Percentiles rank a stretch among this genome's conserved stretches.
Evolutionary conservation across 2,888 invertebrate species (phyloP).

Genomic region (Abrostola triplasia): DNA sequence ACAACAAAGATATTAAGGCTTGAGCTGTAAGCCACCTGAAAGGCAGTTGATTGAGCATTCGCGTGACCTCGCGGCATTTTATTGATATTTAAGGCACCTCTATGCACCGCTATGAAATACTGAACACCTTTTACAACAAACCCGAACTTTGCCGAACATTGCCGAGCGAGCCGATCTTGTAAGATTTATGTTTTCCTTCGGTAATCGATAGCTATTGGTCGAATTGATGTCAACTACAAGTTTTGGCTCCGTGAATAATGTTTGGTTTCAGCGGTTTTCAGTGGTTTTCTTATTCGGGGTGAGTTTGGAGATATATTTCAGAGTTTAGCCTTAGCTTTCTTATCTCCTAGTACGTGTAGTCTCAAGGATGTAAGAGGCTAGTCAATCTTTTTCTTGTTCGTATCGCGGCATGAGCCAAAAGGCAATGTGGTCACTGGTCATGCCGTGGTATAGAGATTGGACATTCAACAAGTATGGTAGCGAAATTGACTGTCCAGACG

Average conservation of each 20-base stretch:
- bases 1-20: slow-evolving; percentile 53
- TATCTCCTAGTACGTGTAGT: no score
- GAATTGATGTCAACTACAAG: slow-evolving; percentile 51
- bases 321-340: no score
- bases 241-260: slow-evolving; percentile 42
- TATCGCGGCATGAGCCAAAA: no score
- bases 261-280: slow-evolving; percentile 40
- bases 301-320: slow-evolving; percentile 15
- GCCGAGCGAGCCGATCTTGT: slow-evolving; percentile 14
- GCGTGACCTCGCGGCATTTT: slow-evolving; percentile 53
- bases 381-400: no score
- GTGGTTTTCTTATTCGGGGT: slow-evolving; percentile 12
- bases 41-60: slow-evolving; percentile 55
- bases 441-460: no score
- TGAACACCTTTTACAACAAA: slow-evolving; percentile 15
- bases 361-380: no score
- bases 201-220: slow-evolving; percentile 54
- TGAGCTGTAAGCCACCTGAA: slow-evolving; percentile 38
- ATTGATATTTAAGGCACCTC: slow-evolving; percentile 48
- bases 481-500: no score
- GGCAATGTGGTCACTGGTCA: no score
- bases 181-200: slow-evolving; percentile 40
- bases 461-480: no score
- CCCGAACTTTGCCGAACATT: slow-evolving; percentile 8
- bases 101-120: slow-evolving; percentile 34